Base-by-base conservation (phyloP, 2,113 vertebrate species). In the zebrafish (Danio rerio) region DNA sequence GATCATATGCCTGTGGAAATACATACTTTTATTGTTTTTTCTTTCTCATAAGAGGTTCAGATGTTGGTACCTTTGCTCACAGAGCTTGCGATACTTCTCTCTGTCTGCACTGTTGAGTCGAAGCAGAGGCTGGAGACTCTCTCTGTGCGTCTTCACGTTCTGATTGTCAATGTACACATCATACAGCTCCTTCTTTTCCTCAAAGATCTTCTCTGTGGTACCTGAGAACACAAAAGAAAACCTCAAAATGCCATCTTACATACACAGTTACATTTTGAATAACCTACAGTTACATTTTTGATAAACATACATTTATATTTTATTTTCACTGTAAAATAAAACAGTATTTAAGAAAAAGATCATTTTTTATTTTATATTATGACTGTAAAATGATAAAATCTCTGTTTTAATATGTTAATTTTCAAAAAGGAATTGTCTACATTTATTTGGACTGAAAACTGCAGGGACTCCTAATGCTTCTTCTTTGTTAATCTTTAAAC, bases 141-240 rank as follows among this genome's bases (percentile, higher is more conserved):
- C 95, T 0, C 94, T 94, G 91, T 99, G 97, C 0, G 96, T 98
- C 92, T 95, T 98, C 90, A 99, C 98, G n/a, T 99, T 99, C 94
- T 99, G 98, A 93, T 99, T 99, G 69, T 99, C 97, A 47, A 99
- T 91, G 0, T 98, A 99, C 6, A 99, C 95, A 2, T 99, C 97
- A 0, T 99, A 99, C 62, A 99, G 94, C 21, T 96, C 96, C 74
- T 91, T 95, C 87, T 99, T 99, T 84, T 98, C 96, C 92, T 99
- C 97, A 59, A 99, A 99, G 52, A 99, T 99, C 93, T 98, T 99
- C 93, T 99, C 97, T 1, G 97, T 99, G 68, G 98, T 99, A 91
- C 98, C 97, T 98, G 87, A 0, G 83, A 74, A 81, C 81, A 86
- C n/a, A 82, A 12, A 80, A 5, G 78, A 2, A 87, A 45, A 56